Evolutionary conservation across 2,113 vertebrate species (phyloP), one percentile per base, ranked within the genome.

Genomic region (Nicator chloris): DNA sequence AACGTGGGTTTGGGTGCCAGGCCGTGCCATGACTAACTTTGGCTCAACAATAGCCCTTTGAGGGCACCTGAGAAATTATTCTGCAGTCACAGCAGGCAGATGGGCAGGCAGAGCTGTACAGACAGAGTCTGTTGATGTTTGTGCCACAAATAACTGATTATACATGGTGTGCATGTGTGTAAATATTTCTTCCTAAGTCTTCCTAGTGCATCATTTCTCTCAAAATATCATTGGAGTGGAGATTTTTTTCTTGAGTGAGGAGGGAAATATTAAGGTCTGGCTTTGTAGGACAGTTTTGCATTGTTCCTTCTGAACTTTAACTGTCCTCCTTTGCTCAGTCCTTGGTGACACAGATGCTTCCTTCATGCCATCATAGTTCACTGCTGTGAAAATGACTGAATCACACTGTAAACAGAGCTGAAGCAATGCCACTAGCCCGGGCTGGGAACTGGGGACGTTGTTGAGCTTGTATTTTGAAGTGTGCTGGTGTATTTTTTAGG

Each of bases 11-110:
- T 86, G 88, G 78, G 91, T 94, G 90, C 95, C 92, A 88, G 92
- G 94, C 92, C 26, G 83, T 90, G n/a, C 93, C 82, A 83, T 86
- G 88, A 95, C 88, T 83, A 93, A 94, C 85, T 86, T 87, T 33
- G 37, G 45, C 96, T 88, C 77, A 65, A 95, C 95, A 96, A 72
- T 81, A 83, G 92, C 56, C 73, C 82, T 93, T 96, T 97, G 94
- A 94, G 94, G 92, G 82, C 90, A 95, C 95, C 93, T 94, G 90
- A 92, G 93, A 64, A 88, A 92, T 96, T 93, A 92, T 81, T 96
- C 94, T 88, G 88, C 76, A 94, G 82, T 91, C 94, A 82, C 59
- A 93, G 84, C 75, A 82, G 82, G 59, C 92, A 82, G 83, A 88
- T 82, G 93, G 93, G 68, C 30, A 7, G 24, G 77, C 33, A 35